Evolutionary conservation across 2,888 invertebrate genomes (phyloP).

Genomic region (Thymelicus sylvestris): DNA sequence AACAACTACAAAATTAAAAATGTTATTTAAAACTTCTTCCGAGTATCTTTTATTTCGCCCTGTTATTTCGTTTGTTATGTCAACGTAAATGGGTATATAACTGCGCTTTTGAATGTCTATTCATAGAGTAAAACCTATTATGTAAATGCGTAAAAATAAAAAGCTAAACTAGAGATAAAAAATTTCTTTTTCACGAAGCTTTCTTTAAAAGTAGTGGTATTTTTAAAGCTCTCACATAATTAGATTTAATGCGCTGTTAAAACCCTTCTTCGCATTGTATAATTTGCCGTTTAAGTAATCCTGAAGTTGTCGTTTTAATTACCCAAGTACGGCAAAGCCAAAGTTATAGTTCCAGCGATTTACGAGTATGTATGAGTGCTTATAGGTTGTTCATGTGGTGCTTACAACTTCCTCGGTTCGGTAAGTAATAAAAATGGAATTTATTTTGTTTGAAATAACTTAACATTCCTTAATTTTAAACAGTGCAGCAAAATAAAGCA

Average conservation of each 20-base stretch:
- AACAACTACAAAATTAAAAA: no score
- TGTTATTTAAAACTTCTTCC: no score
- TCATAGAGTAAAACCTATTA: conserved; percentile 38
- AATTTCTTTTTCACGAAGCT: conserved; percentile 17
- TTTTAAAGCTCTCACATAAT: conserved; percentile 31
- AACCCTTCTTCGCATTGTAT: conserved; percentile 11
- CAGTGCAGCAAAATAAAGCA: no score
- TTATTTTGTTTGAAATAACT: no score
- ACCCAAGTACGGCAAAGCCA: neutral
- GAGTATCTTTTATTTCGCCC: no score
- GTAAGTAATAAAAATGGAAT: no score
- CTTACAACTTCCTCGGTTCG: no score
- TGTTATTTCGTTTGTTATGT: neutral
- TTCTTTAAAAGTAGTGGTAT: conserved; percentile 25
- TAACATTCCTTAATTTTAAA: no score
- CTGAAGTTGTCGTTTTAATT: conserved; percentile 2
- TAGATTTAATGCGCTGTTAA: conserved; percentile 26
- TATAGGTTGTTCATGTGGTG: no score
- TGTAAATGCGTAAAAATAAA: conserved; percentile 16
- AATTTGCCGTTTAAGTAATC: conserved; percentile 16
- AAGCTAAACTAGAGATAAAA: conserved; percentile 23
- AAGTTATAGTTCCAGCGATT: neutral
- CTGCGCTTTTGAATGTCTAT: conserved; percentile 60
- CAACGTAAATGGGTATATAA: neutral
- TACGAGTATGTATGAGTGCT: neutral